These are phyloP conservation scores for Mimas tiliae DNA, from an alignment of 2,888 invertebrate species.

Conservation along the genomic window DNA sequence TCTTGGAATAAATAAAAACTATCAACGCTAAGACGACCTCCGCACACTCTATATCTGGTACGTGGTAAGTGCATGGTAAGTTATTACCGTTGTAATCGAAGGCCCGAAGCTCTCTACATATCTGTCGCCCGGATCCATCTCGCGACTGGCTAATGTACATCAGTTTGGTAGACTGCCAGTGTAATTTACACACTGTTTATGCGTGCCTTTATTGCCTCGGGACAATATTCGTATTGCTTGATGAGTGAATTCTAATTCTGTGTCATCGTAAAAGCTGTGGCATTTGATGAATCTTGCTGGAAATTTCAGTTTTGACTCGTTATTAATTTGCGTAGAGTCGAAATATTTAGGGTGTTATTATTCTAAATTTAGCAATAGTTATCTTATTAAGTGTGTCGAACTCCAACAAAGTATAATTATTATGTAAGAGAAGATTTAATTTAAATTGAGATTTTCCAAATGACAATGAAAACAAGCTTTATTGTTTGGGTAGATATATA, in stretches of 20 bases:
- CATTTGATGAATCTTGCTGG: conserved; percentile 1
- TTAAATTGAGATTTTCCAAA: too few species aligned
- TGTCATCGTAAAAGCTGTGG: conserved; percentile 60
- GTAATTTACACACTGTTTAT: conserved; percentile 63
- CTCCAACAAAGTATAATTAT: too few species aligned
- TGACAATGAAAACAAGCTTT: too few species aligned
- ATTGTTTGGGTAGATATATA: too few species aligned
- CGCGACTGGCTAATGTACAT: conserved; percentile 45
- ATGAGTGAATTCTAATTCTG: conserved; percentile 64
- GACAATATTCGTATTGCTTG: conserved; percentile 58
- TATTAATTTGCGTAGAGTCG: not conserved
- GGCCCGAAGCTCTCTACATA: conserved; percentile 31
- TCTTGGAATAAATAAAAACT: conserved; percentile 10
- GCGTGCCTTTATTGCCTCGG: conserved; percentile 50
- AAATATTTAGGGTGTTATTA: too few species aligned
- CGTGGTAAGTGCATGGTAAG: conserved; percentile 16
- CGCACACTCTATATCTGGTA: not conserved
- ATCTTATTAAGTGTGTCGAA: too few species aligned
- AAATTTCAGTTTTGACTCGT: not conserved
- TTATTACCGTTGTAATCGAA: conserved; percentile 28
- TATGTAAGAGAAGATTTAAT: too few species aligned
- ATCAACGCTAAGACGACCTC: conserved; percentile 2
- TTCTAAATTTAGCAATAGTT: too few species aligned
- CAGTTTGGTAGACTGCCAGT: conserved; percentile 58
- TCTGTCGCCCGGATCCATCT: conserved; percentile 53